Base-by-base conservation (phyloP, 2,113 vertebrate genomes). In the Oncorhynchus keta region DNA sequence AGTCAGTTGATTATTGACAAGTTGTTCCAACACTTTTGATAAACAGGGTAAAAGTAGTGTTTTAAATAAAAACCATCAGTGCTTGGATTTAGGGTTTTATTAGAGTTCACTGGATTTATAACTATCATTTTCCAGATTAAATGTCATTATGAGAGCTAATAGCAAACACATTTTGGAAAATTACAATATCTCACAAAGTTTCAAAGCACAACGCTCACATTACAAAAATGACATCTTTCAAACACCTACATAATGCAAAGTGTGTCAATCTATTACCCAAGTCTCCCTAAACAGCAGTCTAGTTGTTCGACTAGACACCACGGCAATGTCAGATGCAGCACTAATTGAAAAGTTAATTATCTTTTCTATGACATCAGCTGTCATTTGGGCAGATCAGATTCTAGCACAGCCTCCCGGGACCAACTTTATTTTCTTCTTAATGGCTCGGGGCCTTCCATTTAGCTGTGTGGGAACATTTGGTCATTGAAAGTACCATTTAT, bases 331-430 rank as follows among this genome's bases (percentile, higher is more conserved):
- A 94, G 94, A 95, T 90, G 93, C 74, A 76, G 93, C 92, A 94
- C 91, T 97, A 96, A 98, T 97, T 97, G 96, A 95, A 96, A 97
- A 97, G 94, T 96, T 96, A 98, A 98, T 98, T 97, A 96, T 96
- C 95, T 98, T 97, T 95, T 93, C 94, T 93, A 96, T 95, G 95
- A 94, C 95, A 95, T 97, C 96, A 96, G 95, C 96, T 97, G 96
- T 96, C 95, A 95, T 93, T 95, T 95, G 93, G 88, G 93, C 93
- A 93, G 94, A 95, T 95, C 95, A 95, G 93, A 94, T 92, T 94
- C 92, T 88, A 91, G 87, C 85, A 86, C 82, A 82, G 82, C 94
- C 96, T 94, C 95, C 45, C 0, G 95, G 90, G 96, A 94, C 89
- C 84, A 84, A 86, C 94, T 94, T 93, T 95, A 93, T 93, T 95